These are phyloP conservation scores for Philereme transversata DNA, from an alignment of 2,888 invertebrate genomes.

Conservation along the genomic window DNA sequence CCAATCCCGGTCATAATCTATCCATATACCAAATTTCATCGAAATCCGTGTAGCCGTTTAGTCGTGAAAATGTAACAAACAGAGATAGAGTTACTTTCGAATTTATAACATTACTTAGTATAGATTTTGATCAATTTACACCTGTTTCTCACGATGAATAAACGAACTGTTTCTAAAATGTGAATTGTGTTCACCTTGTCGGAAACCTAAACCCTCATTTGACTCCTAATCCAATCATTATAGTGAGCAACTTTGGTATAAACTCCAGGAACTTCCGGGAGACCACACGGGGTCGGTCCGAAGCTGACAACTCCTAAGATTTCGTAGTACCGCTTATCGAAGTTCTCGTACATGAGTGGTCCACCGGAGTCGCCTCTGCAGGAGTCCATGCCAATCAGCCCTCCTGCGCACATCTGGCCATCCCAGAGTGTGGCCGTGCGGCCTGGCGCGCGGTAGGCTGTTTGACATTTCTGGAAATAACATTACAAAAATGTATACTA, in stretches of 20 bases:
- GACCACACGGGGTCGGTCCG: slow-evolving; percentile 85
- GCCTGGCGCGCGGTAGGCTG: slow-evolving; percentile 35
- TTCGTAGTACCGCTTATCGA: slow-evolving; percentile 49
- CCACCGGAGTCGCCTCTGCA: slow-evolving; percentile 87
- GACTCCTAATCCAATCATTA: slow-evolving; percentile 36
- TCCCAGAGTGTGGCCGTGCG: slow-evolving; percentile 41
- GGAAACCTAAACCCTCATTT: slow-evolving; percentile 45
- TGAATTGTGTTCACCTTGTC: no score
- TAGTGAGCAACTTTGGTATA: slow-evolving; percentile 85
- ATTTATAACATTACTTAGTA: no score
- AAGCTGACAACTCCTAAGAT: slow-evolving; percentile 85
- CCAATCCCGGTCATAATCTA: no score
- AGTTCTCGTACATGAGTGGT: slow-evolving; percentile 78
- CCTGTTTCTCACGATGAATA: no score
- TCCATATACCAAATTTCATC: no score
- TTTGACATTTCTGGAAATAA: slow-evolving; percentile 49
- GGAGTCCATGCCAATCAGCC: slow-evolving; percentile 79
- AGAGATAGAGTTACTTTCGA: no score
- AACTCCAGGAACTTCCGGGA: slow-evolving; percentile 84
- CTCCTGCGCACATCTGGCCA: slow-evolving; percentile 84
- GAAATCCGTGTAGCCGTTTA: no score
- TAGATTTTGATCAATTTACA: no score
- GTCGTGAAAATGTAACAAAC: no score
- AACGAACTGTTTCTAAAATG: no score
- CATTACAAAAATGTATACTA: neutral